phyloP scores from a whole-genome alignment of 2,888 invertebrate genomes.

The Xanthia icteritia region DNA sequence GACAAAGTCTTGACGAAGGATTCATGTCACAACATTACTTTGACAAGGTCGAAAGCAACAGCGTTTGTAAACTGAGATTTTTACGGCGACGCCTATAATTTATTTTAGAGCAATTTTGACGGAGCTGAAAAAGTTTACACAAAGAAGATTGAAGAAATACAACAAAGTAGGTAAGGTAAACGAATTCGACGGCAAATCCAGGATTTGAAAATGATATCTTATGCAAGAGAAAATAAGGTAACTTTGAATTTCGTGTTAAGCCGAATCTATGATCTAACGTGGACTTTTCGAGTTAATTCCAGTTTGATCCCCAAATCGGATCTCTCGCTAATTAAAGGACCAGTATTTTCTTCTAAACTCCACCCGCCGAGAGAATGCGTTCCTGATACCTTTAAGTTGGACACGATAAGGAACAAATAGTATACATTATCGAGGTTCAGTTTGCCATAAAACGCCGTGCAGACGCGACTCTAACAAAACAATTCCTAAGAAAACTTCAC shows the following conservation, averaged over 20 bases:
- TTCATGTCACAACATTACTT: slow-evolving; percentile 19
- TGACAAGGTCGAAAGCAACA: slow-evolving; percentile 12
- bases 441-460: too few species aligned
- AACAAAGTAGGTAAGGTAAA: slow-evolving; percentile 10
- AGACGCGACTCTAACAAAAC: too few species aligned
- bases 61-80: slow-evolving; percentile 36
- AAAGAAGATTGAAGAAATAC: slow-evolving; percentile 11
- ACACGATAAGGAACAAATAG: too few species aligned
- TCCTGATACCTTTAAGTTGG: too few species aligned
- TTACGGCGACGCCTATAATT: slow-evolving; percentile 17
- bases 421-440: too few species aligned
- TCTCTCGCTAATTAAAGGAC: background rate
- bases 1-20: slow-evolving; percentile 26
- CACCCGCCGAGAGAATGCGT: too few species aligned
- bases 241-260: slow-evolving; percentile 7
- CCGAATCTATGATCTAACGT: background rate
- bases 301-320: slow-evolving; percentile 5
- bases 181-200: slow-evolving; percentile 1
- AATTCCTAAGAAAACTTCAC: too few species aligned
- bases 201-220: background rate
- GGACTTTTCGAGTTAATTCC: background rate
- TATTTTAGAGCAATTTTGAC: slow-evolving; percentile 24
- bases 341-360: too few species aligned
- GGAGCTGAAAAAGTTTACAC: background rate
- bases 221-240: background rate